These are phyloP conservation scores for Heteropelma amictum DNA, from an alignment of 2,888 invertebrate genomes.

Conservation along the genomic window DNA sequence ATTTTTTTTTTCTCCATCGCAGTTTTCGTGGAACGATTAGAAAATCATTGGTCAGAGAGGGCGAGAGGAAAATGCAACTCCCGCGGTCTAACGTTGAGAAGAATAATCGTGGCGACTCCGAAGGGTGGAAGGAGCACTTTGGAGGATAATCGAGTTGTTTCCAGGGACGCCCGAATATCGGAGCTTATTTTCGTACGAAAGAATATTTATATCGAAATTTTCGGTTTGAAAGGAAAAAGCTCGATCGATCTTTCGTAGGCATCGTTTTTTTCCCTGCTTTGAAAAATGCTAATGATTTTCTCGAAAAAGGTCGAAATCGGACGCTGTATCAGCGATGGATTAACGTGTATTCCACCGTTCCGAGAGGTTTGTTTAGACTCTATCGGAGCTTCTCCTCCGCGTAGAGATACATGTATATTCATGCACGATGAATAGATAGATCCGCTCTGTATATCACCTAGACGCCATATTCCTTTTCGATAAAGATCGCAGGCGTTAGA, in stretches of 20 bases:
- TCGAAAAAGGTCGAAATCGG: too few species aligned
- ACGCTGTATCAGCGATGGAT: not conserved
- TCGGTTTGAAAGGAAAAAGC: too few species aligned
- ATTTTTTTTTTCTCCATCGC: not conserved
- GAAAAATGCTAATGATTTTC: too few species aligned
- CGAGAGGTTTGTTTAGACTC: not conserved
- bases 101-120: slow-evolving; percentile 46
- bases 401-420: not conserved
- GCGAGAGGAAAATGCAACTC: not conserved
- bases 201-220: not conserved
- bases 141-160: slow-evolving; percentile 65
- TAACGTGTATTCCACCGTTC: not conserved
- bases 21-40: not conserved
- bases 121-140: not conserved
- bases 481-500: not conserved
- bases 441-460: slow-evolving; percentile 2
- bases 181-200: too few species aligned
- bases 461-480: not conserved
- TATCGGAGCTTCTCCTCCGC: not conserved
- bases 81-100: not conserved
- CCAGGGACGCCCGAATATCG: slow-evolving; percentile 67
- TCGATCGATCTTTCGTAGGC: too few species aligned
- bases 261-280: too few species aligned
- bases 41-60: not conserved
- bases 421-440: slow-evolving; percentile 15